Percentiles rank a stretch among this genome's conserved stretches.
Evolutionary conservation across 2,797 vertebrate genomes (phyloP).

Genomic region (Amniataba percoides): DNA sequence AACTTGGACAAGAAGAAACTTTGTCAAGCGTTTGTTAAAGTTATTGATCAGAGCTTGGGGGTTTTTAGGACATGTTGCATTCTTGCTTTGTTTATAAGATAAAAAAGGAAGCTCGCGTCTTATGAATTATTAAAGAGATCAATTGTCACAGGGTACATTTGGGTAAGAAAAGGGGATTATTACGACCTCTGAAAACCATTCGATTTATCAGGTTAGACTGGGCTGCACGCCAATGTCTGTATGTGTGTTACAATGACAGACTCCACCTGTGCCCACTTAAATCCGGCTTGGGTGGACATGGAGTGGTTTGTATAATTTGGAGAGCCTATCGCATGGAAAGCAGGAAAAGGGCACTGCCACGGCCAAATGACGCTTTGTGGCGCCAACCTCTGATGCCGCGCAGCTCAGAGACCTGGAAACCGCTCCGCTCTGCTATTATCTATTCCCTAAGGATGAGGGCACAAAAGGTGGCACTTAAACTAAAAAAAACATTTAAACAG

Average conservation of each 20-base stretch:
- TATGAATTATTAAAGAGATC: constrained; percentile 49
- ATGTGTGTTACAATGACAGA: constrained; percentile 37
- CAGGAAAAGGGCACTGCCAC: constrained; percentile 51
- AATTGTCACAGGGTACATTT: constrained; percentile 19
- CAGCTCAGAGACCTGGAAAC: constrained; percentile 21
- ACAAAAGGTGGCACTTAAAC: constrained; percentile 57
- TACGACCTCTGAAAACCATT: constrained; percentile 20
- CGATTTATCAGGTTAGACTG: constrained; percentile 28
- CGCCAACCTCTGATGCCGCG: constrained; percentile 16
- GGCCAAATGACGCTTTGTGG: constrained; percentile 64
- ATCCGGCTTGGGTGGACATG: constrained; percentile 38
- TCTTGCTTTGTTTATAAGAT: not conserved
- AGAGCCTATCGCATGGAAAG: constrained; percentile 37
- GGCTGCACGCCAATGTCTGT: constrained; percentile 15
- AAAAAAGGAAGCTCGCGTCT: constrained; percentile 8
- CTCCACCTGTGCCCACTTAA: constrained; percentile 56
- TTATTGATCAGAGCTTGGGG: no score
- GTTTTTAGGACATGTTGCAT: no score
- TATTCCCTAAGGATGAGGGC: constrained; percentile 27
- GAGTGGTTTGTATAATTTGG: constrained; percentile 38
- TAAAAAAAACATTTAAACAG: constrained; percentile 61
- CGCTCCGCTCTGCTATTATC: constrained; percentile 35
- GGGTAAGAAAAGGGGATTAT: constrained; percentile 30
- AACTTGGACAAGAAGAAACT: no score
- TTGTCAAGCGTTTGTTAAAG: no score